Evolutionary conservation across 2,888 invertebrate species (phyloP), one percentile per base, ranked within the genome.

Genomic region (Lasioglossum morio): DNA sequence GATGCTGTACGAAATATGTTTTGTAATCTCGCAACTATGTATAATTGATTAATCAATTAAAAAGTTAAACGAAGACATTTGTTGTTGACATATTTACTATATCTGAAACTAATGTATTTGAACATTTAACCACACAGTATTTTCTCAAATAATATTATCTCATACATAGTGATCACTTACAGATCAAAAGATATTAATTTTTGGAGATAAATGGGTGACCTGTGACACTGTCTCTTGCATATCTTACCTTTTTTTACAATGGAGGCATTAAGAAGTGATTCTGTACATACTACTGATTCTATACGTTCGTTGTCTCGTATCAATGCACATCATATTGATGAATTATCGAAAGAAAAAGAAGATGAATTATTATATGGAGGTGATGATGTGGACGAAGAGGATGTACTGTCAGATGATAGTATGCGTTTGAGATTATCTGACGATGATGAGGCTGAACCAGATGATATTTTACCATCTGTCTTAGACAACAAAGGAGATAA

Each of bases 341-440:
- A 92, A 48, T 89, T 92, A 84, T 88, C 92, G 27, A 93, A 92
- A 83, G 92, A 94, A 80, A 92, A 92, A 84, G 93, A 93, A 82
- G 92, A 93, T 34, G 93, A 93, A 76, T 88, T 94, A 53, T 92
- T 94, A 82, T 93, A 91, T 85, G 85, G 88, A 46, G 91, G 86
- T 63, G 90, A 88, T 82, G 92, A 91, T 84, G 92, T 92, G 63
- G 92, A 93, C 73, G 94, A 94, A 82, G 94, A 94, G 72, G 94
- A 94, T 82, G 89, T 91, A 60, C 79, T 92, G 16, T 94, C 92
- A 1, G 94, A 94, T 82, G 94, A 94, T 81, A 94, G 93, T 86
- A 92, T 95, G 77, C 94, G 93, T 75, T 92, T 95, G 85, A 93
- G 92, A 89, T 84, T 95, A n/a, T 95, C 95, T 4, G 95, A 95